Conservation (phyloP, 2,888 invertebrate species). For the Rhaphigaster nebulosa region DNA sequence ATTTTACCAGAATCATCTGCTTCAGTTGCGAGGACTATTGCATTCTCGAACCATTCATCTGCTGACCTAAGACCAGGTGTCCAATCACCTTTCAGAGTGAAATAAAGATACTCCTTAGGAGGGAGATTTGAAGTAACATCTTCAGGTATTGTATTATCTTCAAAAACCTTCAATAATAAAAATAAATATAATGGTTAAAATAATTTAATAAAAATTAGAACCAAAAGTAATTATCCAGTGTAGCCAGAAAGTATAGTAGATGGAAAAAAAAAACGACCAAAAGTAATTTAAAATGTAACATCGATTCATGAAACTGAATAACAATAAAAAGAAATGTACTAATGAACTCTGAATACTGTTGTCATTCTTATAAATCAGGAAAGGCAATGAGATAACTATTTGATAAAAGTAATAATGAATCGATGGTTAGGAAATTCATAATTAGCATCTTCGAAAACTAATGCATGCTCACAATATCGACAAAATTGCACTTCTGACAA, state of each 20-base stretch:
- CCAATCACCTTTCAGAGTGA: conserved; percentile 35
- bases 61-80: conserved; percentile 30
- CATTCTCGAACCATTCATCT: conserved; percentile 1
- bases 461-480: too few species aligned
- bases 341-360: too few species aligned
- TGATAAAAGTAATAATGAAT: too few species aligned
- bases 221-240: not conserved
- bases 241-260: not conserved
- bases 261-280: too few species aligned
- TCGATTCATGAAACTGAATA: too few species aligned
- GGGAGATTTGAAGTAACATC: not conserved
- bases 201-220: not conserved
- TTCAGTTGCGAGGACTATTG: not conserved
- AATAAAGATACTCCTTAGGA: not conserved
- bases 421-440: too few species aligned
- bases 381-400: too few species aligned
- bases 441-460: too few species aligned
- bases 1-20: conserved; percentile 43
- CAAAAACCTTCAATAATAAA: conserved; percentile 1
- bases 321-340: too few species aligned
- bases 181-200: not conserved
- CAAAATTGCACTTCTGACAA: too few species aligned
- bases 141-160: conserved; percentile 41
- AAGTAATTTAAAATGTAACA: too few species aligned
- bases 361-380: too few species aligned